Evolutionary conservation across 2,888 invertebrate species (phyloP).

Genomic region (Temnothorax unifasciatus): DNA sequence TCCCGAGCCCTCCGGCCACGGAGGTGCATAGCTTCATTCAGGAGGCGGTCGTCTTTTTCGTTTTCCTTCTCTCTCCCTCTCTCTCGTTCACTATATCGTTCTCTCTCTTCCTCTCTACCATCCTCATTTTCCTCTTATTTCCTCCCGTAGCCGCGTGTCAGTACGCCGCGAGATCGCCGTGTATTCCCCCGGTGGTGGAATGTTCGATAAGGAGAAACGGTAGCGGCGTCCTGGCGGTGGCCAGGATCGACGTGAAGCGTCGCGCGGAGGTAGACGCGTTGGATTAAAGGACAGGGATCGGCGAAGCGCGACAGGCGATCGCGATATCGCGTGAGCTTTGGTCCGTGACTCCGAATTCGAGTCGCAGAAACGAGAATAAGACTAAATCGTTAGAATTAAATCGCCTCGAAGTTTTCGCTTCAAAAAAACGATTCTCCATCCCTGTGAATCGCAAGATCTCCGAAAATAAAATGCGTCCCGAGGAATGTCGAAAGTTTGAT

Average conservation of each 20-base stretch:
- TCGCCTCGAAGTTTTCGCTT: not conserved
- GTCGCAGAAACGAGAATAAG: not conserved
- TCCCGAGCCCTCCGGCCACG: constrained; percentile 80
- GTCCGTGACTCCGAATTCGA: constrained; percentile 32
- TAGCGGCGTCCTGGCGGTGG: constrained; percentile 11
- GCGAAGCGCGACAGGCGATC: constrained; percentile 39
- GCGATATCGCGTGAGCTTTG: constrained; percentile 27
- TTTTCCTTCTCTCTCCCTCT: constrained; percentile 54
- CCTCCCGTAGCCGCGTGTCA: constrained; percentile 35
- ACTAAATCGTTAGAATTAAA: constrained; percentile 19
- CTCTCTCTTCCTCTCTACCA: constrained; percentile 11
- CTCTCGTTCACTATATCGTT: not conserved
- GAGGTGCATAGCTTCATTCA: constrained; percentile 79
- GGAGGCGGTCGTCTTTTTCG: constrained; percentile 63
- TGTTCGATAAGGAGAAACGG: constrained; percentile 55
- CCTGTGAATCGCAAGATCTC: not conserved
- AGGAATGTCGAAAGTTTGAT: constrained; percentile 38
- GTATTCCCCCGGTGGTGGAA: constrained; percentile 52
- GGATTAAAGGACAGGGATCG: constrained; percentile 48
- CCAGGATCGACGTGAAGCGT: constrained; percentile 28
- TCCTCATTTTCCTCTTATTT: constrained; percentile 47
- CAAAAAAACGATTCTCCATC: too few relatives aligned
- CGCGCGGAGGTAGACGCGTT: constrained; percentile 36
- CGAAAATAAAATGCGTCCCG: not conserved
- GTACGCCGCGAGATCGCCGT: constrained; percentile 47